phyloP scores from a whole-genome alignment of 2,797 vertebrate species.

The Poeciliopsis paucimaculata region DNA sequence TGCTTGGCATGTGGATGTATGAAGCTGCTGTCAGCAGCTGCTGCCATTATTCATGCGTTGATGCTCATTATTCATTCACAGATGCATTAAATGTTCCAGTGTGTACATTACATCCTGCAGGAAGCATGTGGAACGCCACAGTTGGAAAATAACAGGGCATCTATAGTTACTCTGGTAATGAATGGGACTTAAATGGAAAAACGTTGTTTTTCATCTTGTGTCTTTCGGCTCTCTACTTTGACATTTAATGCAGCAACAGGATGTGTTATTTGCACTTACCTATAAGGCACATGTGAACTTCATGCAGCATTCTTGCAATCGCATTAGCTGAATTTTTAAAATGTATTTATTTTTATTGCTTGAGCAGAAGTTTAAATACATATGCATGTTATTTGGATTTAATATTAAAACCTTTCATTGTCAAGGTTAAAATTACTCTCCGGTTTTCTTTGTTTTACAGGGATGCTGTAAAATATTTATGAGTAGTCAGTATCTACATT shows the following conservation, averaged over 20 bases:
- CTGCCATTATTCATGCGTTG: slow-evolving; percentile 36
- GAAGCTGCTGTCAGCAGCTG: slow-evolving; percentile 58
- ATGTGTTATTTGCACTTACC: slow-evolving; percentile 44
- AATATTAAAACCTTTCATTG: neutral
- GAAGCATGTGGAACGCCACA: slow-evolving; percentile 14
- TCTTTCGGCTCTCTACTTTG: slow-evolving; percentile 33
- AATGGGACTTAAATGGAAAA: neutral
- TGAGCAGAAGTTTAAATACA: slow-evolving; percentile 2
- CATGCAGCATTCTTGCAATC: slow-evolving; percentile 26
- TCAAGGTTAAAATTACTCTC: neutral
- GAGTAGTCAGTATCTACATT: neutral
- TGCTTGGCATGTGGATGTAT: slow-evolving; percentile 33
- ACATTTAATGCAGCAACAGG: slow-evolving; percentile 58
- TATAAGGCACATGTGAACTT: slow-evolving; percentile 16
- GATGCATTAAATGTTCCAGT: slow-evolving; percentile 35
- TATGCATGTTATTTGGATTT: neutral
- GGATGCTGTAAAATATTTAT: neutral
- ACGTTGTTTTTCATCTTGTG: neutral
- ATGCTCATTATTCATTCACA: slow-evolving; percentile 60
- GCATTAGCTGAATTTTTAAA: neutral
- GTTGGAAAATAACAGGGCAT: slow-evolving; percentile 21
- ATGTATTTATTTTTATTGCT: neutral
- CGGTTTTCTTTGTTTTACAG: neutral
- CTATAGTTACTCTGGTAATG: slow-evolving; percentile 6
- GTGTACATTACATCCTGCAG: slow-evolving; percentile 37